A percentile compares a stretch with the other conserved stretches of the same genome.
These are phyloP conservation scores for Crocidura indochinensis DNA, from an alignment of 2,797 vertebrate species.

Conservation along the genomic window DNA sequence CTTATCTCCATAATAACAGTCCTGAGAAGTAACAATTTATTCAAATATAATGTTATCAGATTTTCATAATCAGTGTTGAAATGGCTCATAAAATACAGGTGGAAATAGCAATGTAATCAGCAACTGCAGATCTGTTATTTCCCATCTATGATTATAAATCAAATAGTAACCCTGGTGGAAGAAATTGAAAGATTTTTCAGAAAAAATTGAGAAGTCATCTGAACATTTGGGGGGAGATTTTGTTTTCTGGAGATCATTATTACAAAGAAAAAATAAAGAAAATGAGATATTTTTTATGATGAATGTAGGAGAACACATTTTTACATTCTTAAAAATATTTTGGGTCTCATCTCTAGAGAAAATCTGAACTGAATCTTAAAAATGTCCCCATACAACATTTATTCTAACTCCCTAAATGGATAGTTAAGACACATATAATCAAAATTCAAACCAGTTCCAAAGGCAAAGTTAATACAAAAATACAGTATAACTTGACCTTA, in stretches of 20 bases:
- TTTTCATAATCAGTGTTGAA: conserved; percentile 75
- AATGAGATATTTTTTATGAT: conserved; percentile 50
- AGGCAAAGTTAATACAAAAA: conserved; percentile 53
- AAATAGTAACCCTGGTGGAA: conserved; percentile 61
- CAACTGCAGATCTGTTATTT: conserved; percentile 25
- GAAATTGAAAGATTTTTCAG: conserved; percentile 66
- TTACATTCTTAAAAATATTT: neutral
- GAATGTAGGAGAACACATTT: conserved; percentile 25
- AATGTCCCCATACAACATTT: neutral
- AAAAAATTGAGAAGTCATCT: conserved; percentile 50
- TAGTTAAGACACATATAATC: conserved; percentile 18
- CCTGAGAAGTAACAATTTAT: conserved; percentile 51
- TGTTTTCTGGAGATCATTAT: conserved; percentile 31
- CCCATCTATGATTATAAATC: neutral
- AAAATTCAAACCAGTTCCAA: conserved; percentile 34
- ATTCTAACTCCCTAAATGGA: neutral
- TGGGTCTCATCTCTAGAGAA: conserved; percentile 22
- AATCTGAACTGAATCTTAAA: neutral
- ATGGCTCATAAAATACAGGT: conserved; percentile 64
- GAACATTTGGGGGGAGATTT: neutral
- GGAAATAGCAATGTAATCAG: conserved; percentile 41
- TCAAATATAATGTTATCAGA: conserved; percentile 75
- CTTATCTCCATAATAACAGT: conserved; percentile 49
- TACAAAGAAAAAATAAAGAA: conserved; percentile 32
- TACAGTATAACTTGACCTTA: neutral